These are phyloP conservation scores for Pollenia angustigena DNA, from an alignment of 2,888 invertebrate genomes.

Conservation along the genomic window DNA sequence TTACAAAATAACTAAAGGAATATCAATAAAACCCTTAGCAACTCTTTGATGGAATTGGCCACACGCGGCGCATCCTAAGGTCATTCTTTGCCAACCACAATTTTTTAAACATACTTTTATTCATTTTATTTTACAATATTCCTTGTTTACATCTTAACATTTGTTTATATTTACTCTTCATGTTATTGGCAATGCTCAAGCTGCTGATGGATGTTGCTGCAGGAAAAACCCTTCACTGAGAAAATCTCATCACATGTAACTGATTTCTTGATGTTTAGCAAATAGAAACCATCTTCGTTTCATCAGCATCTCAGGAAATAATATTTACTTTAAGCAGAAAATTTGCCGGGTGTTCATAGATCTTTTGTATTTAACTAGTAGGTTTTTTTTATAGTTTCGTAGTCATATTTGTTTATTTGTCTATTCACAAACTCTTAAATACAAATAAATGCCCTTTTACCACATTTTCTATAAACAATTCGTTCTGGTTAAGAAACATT, in stretches of 20 bases:
- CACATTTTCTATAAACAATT: conserved; percentile 50
- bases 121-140: too few species aligned
- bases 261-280: conserved; percentile 40
- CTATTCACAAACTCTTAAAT: background rate
- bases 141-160: background rate
- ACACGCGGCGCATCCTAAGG: conserved; percentile 1
- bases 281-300: conserved; percentile 33
- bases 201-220: conserved; percentile 27
- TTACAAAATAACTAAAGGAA: too few species aligned
- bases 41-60: background rate
- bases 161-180: conserved; percentile 16
- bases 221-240: conserved; percentile 35
- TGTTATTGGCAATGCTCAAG: background rate
- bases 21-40: too few species aligned
- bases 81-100: background rate
- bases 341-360: conserved; percentile 38
- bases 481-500: conserved; percentile 39
- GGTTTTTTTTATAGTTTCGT: background rate
- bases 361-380: conserved; percentile 11
- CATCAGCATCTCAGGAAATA: background rate
- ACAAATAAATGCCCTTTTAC: conserved; percentile 34
- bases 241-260: conserved; percentile 25
- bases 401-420: conserved; percentile 19
- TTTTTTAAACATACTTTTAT: background rate
- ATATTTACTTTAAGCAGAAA: conserved; percentile 24